Evolutionary conservation across 2,888 invertebrate species (phyloP).

Genomic region (Dermolepida albohirtum): DNA sequence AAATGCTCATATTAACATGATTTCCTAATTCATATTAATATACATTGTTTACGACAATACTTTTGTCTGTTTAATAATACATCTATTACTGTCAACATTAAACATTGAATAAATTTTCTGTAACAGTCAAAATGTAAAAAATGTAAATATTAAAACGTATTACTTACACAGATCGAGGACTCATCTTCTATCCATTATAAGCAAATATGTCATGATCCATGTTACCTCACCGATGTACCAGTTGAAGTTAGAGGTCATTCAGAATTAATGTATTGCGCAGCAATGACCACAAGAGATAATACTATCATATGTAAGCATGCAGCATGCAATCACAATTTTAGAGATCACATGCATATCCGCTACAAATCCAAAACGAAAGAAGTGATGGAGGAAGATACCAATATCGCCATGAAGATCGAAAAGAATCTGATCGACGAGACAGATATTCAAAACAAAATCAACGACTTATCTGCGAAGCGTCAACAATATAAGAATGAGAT

Average conservation of each 20-base stretch:
- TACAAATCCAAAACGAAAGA: conserved; percentile 57
- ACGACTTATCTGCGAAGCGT: background rate
- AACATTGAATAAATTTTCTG: too few species aligned
- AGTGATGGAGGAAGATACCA: conserved; percentile 51
- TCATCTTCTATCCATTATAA: conserved; percentile 41
- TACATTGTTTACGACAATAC: too few species aligned
- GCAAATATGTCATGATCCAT: conserved; percentile 56
- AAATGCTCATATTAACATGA: too few species aligned
- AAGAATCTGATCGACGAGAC: conserved; percentile 7
- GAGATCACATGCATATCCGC: conserved; percentile 60
- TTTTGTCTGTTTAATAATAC: too few species aligned
- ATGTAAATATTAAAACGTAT: background rate
- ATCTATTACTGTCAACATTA: too few species aligned
- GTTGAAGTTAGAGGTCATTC: conserved; percentile 58
- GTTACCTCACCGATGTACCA: conserved; percentile 56
- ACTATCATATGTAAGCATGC: conserved; percentile 52
- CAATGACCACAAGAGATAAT: conserved; percentile 51
- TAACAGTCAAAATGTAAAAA: too few species aligned
- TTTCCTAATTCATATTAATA: too few species aligned
- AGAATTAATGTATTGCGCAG: conserved; percentile 55
- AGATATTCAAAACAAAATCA: conserved; percentile 25
- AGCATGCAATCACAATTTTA: conserved; percentile 54
- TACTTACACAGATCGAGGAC: conserved; percentile 51
- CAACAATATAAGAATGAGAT: conserved; percentile 53
- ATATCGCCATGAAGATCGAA: conserved; percentile 24